These are phyloP conservation scores for Eupsittula cactorum DNA, from an alignment of 2,113 vertebrate species.

Conservation along the genomic window DNA sequence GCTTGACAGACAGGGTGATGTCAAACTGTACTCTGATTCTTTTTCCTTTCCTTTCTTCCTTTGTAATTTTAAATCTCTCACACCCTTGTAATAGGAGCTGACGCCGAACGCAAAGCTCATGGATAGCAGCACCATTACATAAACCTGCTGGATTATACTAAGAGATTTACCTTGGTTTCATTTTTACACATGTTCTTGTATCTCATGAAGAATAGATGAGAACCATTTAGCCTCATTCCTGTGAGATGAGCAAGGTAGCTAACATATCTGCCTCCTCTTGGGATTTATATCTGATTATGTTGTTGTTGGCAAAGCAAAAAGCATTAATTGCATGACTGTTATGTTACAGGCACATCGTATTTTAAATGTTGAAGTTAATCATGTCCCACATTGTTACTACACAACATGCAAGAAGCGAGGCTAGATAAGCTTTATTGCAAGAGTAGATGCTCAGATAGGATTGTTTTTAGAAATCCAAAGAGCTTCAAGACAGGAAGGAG, in stretches of 20 bases:
- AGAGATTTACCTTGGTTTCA: slow-evolving; percentile 47
- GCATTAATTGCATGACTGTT: slow-evolving; percentile 27
- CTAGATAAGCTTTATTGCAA: neutral
- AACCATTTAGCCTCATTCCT: slow-evolving; percentile 17
- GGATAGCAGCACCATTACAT: neutral
- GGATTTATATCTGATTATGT: slow-evolving; percentile 17
- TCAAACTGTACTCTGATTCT: neutral
- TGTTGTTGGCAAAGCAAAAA: slow-evolving; percentile 30
- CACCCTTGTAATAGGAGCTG: neutral
- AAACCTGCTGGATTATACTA: slow-evolving; percentile 21
- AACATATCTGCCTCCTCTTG: neutral
- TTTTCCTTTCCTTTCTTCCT: neutral
- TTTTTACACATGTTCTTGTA: slow-evolving; percentile 21
- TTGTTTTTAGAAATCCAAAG: neutral
- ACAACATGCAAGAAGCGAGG: neutral
- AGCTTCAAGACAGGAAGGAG: neutral
- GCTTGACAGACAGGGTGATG: neutral
- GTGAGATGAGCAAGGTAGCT: slow-evolving; percentile 2
- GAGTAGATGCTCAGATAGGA: neutral
- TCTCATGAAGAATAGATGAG: slow-evolving; percentile 34
- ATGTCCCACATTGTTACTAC: neutral
- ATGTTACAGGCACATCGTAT: neutral
- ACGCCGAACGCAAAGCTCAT: neutral
- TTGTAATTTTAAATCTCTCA: slow-evolving; percentile 6
- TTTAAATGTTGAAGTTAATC: slow-evolving; percentile 23